Evolutionary conservation across 2,797 vertebrate species (phyloP).

Genomic region (Sarcophilus harrisii): DNA sequence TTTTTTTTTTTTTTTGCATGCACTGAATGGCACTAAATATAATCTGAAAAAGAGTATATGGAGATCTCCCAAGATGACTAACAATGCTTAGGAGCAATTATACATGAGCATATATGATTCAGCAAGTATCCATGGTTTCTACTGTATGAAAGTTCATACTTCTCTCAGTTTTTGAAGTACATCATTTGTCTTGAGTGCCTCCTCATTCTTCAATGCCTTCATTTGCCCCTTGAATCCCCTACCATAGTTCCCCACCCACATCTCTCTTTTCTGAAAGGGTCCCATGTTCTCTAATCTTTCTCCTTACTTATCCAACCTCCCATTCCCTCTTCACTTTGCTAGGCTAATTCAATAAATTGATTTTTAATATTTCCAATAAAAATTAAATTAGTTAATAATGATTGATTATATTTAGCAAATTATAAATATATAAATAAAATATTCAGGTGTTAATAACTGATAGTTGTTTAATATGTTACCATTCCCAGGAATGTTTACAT

Average conservation of each 20-base stretch:
- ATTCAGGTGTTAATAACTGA: background rate
- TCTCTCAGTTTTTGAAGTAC: background rate
- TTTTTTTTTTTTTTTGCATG: background rate
- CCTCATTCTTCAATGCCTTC: background rate
- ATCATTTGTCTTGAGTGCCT: background rate
- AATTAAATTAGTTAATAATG: no score
- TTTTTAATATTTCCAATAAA: no score
- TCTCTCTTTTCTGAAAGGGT: no score
- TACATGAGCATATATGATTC: background rate
- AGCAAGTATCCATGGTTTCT: background rate
- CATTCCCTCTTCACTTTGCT: background rate
- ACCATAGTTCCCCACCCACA: background rate
- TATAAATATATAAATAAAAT: no score
- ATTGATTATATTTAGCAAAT: no score
- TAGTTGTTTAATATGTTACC: background rate
- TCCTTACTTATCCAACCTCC: background rate
- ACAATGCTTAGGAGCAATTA: background rate
- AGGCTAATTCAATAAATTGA: background rate
- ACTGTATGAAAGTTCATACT: background rate
- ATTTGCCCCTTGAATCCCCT: background rate
- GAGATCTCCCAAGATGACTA: background rate
- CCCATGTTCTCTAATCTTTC: background rate
- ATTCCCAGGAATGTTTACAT: background rate
- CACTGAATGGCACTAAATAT: background rate
- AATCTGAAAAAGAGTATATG: background rate